A percentile compares a stretch with the other conserved stretches of the same genome.
phyloP scores from a whole-genome alignment of 92 coral and sea anemone genomes.

The Phenganax subtilis region DNA sequence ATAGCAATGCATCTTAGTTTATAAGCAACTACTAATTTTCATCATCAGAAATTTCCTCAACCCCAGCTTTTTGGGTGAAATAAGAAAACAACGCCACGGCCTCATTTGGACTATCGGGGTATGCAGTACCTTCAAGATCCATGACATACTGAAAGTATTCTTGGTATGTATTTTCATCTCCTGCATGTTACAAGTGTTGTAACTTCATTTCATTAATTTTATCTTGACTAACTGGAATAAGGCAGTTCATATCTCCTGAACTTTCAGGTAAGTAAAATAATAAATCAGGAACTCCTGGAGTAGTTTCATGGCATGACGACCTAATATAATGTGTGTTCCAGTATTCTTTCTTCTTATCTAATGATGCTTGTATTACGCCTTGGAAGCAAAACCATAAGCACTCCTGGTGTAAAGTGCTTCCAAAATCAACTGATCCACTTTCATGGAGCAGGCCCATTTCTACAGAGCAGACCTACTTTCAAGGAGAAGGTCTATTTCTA shows the following conservation, averaged over 20 bases:
- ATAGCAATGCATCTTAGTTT: no score
- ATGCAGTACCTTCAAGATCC: constrained; percentile 45
- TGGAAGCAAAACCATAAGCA: constrained; percentile 57
- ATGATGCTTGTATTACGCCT: constrained; percentile 39
- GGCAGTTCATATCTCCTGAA: constrained; percentile 54
- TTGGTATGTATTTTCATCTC: constrained; percentile 44
- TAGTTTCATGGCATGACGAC: constrained; percentile 44
- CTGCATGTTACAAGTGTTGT: constrained; percentile 24
- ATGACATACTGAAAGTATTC: constrained; percentile 55
- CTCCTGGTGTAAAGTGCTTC: no score
- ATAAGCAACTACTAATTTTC: neutral
- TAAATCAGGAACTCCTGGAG: constrained; percentile 51
- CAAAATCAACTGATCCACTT: no score
- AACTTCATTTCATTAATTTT: constrained; percentile 46
- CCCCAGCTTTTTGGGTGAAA: constrained; percentile 19
- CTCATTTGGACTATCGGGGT: constrained; percentile 46
- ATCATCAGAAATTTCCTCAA: neutral
- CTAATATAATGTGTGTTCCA: constrained; percentile 60
- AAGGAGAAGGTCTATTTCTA: no score
- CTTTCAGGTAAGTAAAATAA: constrained; percentile 47
- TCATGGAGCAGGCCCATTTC: no score
- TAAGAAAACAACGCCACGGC: constrained; percentile 49
- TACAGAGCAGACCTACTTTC: no score
- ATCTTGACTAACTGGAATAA: constrained; percentile 42
- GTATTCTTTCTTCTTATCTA: constrained; percentile 45